Evolutionary conservation across 2,888 invertebrate species (phyloP).

Genomic region (Protonemura montana): DNA sequence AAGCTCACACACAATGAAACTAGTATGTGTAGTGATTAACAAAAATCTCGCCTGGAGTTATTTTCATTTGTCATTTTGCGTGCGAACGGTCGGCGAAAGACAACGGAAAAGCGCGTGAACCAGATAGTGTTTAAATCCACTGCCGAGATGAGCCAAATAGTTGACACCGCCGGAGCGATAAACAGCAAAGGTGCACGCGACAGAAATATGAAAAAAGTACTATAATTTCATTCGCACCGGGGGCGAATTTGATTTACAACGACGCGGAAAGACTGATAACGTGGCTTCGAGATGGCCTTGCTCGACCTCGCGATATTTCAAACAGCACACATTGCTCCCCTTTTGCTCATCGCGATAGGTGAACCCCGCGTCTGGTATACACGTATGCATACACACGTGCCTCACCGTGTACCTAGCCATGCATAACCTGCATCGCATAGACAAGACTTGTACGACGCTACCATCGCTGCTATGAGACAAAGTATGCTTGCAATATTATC

Average conservation of each 20-base stretch:
- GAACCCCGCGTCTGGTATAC: background rate
- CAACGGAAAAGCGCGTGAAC: background rate
- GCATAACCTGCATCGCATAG: background rate
- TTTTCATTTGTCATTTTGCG: background rate
- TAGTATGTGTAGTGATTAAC: background rate
- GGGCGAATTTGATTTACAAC: background rate
- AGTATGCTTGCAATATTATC: background rate
- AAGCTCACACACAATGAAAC: background rate
- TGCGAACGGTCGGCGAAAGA: background rate
- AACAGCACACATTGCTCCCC: background rate
- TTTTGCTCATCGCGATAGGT: background rate
- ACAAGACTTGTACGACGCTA: background rate
- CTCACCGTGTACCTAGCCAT: background rate
- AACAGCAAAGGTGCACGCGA: background rate
- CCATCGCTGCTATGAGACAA: background rate
- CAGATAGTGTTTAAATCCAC: background rate
- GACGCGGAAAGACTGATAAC: slow-evolving; percentile 5
- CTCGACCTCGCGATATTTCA: background rate
- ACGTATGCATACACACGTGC: background rate
- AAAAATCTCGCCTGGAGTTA: background rate
- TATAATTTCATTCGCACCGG: background rate
- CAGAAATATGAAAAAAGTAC: background rate
- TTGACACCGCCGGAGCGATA: background rate
- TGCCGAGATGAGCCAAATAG: background rate
- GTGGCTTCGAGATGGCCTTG: background rate